A percentile compares a stretch with the other conserved stretches of the same genome.
phyloP scores from a whole-genome alignment of 1,140 invertebrate genomes.

The Tetragnatha versicolor region DNA sequence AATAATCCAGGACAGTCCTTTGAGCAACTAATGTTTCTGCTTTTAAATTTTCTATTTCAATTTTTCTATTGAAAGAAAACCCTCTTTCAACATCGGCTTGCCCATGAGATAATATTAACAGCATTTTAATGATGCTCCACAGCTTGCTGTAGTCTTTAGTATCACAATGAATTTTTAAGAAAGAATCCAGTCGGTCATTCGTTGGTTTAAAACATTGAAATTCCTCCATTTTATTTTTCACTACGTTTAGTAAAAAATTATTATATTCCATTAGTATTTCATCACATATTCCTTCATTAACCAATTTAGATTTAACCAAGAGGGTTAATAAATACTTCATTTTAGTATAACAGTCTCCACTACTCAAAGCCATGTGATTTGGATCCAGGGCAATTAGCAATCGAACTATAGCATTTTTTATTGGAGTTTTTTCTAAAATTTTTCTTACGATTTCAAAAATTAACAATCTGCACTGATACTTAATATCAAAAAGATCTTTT shows the following conservation, averaged over 20 bases:
- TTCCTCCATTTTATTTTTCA: no score
- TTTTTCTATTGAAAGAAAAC: no score
- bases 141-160: no score
- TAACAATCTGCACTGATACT: not conserved
- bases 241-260: not conserved
- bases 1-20: no score
- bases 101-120: no score
- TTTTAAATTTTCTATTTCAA: no score
- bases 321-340: not conserved
- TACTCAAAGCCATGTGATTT: not conserved
- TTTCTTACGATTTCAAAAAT: not conserved
- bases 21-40: no score
- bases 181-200: no score
- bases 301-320: not conserved
- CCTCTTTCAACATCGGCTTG: no score
- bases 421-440: not conserved
- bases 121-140: no score
- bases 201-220: no score
- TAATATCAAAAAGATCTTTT: not conserved
- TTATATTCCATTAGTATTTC: not conserved
- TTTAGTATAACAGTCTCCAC: not conserved
- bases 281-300: not conserved
- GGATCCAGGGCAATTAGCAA: not conserved
- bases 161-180: no score
- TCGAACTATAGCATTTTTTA: conserved; percentile 8